Base-by-base conservation (phyloP, 1,140 invertebrate species). In the Drosophila bipectinata region DNA sequence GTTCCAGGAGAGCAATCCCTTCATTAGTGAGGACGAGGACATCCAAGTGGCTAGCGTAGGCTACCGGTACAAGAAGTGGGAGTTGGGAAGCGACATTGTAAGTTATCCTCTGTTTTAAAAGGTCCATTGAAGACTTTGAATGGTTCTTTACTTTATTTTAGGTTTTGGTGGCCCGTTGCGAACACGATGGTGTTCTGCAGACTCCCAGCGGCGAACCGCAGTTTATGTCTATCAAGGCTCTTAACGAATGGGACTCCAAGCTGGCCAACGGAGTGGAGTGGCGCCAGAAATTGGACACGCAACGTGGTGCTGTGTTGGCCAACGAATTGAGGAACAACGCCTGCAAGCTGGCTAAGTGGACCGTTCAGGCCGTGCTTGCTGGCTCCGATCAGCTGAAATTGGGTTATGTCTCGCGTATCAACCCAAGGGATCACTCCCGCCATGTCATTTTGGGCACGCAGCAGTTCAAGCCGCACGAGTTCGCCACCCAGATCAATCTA, bases 161-260 rank as follows among this genome's bases (percentile, higher is more conserved):
- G 93, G 91, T 94, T 9, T 92, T 99, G 32, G 96, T 99, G 41
- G 95, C 97, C 1, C 94, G 99, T 72, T 99, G 98, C 92, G 99
- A 99, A 91, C 98, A 99, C 90, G 99, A 99, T 93, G 98, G 98
- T 21, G 98, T 98, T 0, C 95, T 98, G 92, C 94, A 95, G 82
- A 97, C 97, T 1, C 96, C 98, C 0, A 98, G 97, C 81, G 96
- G 96, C 60, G 98, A 99, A 88, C 93, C 94, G 0, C 98, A 99
- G 92, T 99, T 97, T 92, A 93, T 99, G 28, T 98, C 97, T 10
- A 98, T 99, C 75, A 99, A 99, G 93, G 98, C 98, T 0, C 94
- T 99, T 2, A 99, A 99, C 92, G 99, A 99, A 92, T 99, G 98
- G 98, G 98, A 99, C 92, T 98, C 98, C 0, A 97, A 98, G 93